A percentile compares a stretch with the other conserved stretches of the same genome.
Evolutionary conservation across 2,888 invertebrate genomes (phyloP).

Genomic region (Mythimna albipuncta): DNA sequence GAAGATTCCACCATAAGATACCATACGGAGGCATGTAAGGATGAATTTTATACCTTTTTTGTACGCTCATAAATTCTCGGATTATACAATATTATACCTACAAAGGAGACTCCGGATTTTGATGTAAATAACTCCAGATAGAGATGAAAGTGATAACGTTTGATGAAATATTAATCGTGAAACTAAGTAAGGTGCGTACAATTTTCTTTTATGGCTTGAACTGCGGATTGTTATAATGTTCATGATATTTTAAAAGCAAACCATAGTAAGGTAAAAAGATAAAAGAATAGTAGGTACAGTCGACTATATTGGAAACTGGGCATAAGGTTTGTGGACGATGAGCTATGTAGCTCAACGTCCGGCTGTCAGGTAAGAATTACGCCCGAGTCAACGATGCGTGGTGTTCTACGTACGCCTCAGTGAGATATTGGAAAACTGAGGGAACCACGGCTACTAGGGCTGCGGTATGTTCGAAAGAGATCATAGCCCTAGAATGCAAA

Average conservation of each 20-base stretch:
- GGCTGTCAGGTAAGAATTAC: too few species aligned
- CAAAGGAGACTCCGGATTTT: constrained; percentile 50
- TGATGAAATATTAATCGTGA: constrained; percentile 55
- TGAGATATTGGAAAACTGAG: too few species aligned
- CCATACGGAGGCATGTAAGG: constrained; percentile 46
- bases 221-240: constrained; percentile 1
- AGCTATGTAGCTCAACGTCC: too few species aligned
- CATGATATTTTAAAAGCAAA: not conserved
- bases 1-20: constrained; percentile 60
- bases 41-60: constrained; percentile 60
- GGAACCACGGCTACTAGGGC: too few species aligned
- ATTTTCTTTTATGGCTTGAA: constrained; percentile 29
- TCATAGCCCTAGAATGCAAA: too few species aligned
- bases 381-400: too few species aligned
- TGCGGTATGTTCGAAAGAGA: too few species aligned
- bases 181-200: constrained; percentile 25
- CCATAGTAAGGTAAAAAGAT: not conserved
- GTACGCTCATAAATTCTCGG: constrained; percentile 55
- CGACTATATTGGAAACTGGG: too few species aligned
- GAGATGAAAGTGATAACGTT: constrained; percentile 52
- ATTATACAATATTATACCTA: constrained; percentile 55
- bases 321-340: too few species aligned
- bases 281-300: not conserved
- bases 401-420: too few species aligned
- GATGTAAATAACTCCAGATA: constrained; percentile 50